Percentiles rank a stretch among this genome's conserved stretches.
Evolutionary conservation across 2,888 invertebrate genomes (phyloP).

Genomic region (Drosophila dives): DNA sequence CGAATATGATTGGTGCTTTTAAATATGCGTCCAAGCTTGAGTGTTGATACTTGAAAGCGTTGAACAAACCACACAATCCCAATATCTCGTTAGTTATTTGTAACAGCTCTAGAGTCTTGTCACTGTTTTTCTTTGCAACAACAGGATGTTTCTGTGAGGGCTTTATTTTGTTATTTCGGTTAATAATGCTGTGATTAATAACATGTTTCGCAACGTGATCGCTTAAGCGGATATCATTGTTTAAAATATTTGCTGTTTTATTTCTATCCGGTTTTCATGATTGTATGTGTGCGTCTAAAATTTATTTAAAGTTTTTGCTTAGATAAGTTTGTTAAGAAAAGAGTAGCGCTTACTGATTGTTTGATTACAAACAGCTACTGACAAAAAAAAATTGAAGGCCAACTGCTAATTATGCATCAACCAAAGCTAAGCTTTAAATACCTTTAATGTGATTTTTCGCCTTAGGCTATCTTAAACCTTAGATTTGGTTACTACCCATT

Average conservation of each 20-base stretch:
- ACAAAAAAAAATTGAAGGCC: slow-evolving; percentile 39
- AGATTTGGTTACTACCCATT: slow-evolving; percentile 3
- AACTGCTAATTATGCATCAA: slow-evolving; percentile 26
- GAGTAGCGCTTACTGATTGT: slow-evolving; percentile 30
- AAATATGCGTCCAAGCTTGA: background rate
- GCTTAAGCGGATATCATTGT: slow-evolving; percentile 70
- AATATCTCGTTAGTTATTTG: slow-evolving; percentile 14
- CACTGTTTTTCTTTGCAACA: slow-evolving; percentile 27
- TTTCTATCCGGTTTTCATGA: slow-evolving; percentile 71
- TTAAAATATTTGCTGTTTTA: slow-evolving; percentile 31
- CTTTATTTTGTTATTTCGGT: slow-evolving; percentile 44
- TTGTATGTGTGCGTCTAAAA: slow-evolving; percentile 33
- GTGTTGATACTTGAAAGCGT: slow-evolving; percentile 13
- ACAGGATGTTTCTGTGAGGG: slow-evolving; percentile 19
- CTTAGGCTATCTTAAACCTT: slow-evolving; percentile 25
- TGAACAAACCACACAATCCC: slow-evolving; percentile 28
- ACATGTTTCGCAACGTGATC: slow-evolving; percentile 39
- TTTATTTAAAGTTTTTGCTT: slow-evolving; percentile 26
- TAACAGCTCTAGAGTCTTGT: slow-evolving; percentile 19
- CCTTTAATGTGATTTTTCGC: slow-evolving; percentile 8
- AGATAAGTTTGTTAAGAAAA: slow-evolving; percentile 24
- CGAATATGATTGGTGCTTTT: slow-evolving; percentile 31
- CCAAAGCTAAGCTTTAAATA: slow-evolving; percentile 28
- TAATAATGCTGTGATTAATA: slow-evolving; percentile 70
- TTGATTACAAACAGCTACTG: slow-evolving; percentile 28